Conservation (phyloP, 2,113 vertebrate species). For the Phylloscopus whistleri region DNA sequence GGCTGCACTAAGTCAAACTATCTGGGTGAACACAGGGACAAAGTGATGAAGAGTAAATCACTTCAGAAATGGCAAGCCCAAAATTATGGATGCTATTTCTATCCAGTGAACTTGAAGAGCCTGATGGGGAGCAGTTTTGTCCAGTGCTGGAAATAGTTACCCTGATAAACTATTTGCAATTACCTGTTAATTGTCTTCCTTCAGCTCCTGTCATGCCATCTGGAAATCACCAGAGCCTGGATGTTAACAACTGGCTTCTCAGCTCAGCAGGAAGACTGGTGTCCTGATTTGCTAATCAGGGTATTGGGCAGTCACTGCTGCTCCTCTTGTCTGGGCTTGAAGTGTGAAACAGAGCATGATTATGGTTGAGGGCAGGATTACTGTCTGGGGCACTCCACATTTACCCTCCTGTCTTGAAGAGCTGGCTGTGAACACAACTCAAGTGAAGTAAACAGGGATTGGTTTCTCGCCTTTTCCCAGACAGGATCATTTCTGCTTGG, state of each 20-base stretch:
- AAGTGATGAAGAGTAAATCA: background rate
- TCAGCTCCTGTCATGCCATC: background rate
- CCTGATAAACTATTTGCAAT: background rate
- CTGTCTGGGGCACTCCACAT: background rate
- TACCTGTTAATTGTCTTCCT: background rate
- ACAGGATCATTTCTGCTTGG: background rate
- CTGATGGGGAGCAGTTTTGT: background rate
- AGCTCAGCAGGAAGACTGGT: background rate
- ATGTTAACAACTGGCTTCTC: background rate
- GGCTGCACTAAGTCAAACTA: background rate
- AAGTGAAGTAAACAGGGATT: background rate
- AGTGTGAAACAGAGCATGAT: background rate
- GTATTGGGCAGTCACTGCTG: background rate
- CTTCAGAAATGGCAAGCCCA: background rate
- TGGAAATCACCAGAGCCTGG: background rate
- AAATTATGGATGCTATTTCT: background rate
- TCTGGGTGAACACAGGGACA: background rate
- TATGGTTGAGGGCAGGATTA: background rate
- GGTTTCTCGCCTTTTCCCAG: background rate
- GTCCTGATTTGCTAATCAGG: background rate
- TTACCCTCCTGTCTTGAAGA: background rate
- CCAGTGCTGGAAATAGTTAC: background rate
- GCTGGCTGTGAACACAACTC: background rate
- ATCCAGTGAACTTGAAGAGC: background rate
- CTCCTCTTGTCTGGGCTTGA: background rate